A percentile compares a stretch with the other conserved stretches of the same genome.
These are phyloP conservation scores for Neostethus bicornis DNA, from an alignment of 2,797 vertebrate species.

Conservation along the genomic window DNA sequence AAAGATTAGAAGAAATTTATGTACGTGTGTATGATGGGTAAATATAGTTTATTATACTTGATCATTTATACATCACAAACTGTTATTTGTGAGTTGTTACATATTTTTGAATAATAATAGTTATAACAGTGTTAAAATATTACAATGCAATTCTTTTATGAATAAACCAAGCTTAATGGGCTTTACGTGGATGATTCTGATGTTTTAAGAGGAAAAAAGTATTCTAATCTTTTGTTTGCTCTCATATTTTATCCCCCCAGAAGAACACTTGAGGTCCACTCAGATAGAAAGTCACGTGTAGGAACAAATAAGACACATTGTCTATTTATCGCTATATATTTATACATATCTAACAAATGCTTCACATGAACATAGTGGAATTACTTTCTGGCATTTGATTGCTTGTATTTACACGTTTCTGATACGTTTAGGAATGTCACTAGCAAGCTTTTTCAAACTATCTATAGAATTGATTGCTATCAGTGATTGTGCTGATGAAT, in stretches of 20 bases:
- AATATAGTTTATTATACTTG: slow-evolving; percentile 85
- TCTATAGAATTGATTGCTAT: slow-evolving; percentile 71
- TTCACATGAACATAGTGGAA: slow-evolving; percentile 49
- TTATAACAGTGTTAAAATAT: slow-evolving; percentile 71
- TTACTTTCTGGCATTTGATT: slow-evolving; percentile 70
- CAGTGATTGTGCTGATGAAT: slow-evolving; percentile 71
- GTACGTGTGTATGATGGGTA: slow-evolving; percentile 77
- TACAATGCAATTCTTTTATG: slow-evolving; percentile 73
- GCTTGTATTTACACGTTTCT: slow-evolving; percentile 70
- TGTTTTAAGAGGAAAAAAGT: slow-evolving; percentile 62
- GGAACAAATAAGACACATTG: slow-evolving; percentile 42
- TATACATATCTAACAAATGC: slow-evolving; percentile 39
- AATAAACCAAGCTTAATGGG: slow-evolving; percentile 56
- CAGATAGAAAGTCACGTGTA: slow-evolving; percentile 37
- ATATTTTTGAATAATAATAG: slow-evolving; percentile 69
- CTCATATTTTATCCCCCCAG: slow-evolving; percentile 50
- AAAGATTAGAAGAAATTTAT: slow-evolving; percentile 65
- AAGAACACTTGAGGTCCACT: slow-evolving; percentile 68
- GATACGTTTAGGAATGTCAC: slow-evolving; percentile 61
- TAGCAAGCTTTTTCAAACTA: slow-evolving; percentile 41
- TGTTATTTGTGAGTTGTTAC: slow-evolving; percentile 75
- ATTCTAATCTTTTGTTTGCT: slow-evolving; percentile 35
- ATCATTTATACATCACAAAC: slow-evolving; percentile 83
- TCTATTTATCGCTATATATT: slow-evolving; percentile 25
- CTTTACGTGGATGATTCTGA: slow-evolving; percentile 43